Percentiles rank a stretch among this genome's conserved stretches.
Evolutionary conservation across 1,140 invertebrate species (phyloP).

Genomic region (Lepidurus apus): DNA sequence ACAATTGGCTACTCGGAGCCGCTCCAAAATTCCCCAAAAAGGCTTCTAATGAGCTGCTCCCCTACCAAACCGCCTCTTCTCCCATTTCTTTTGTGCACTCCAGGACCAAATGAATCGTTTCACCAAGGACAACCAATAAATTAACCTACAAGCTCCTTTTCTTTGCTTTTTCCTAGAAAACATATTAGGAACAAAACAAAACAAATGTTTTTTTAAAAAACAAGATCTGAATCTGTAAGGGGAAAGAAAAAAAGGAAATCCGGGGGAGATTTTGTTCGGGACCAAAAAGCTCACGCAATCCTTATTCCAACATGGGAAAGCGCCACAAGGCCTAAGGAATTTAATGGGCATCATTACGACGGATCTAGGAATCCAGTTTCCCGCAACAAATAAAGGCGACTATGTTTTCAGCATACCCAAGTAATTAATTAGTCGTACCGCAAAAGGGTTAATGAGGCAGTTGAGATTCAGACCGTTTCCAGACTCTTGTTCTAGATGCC

Average conservation of each 20-base stretch:
- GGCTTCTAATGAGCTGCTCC: background rate
- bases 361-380: slow-evolving; percentile 7
- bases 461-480: slow-evolving; percentile 10
- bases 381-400: background rate
- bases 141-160: no score
- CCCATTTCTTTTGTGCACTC: no score
- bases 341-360: background rate
- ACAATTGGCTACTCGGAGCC: background rate
- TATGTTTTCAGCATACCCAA: background rate
- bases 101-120: no score
- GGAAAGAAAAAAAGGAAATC: no score
- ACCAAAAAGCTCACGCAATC: no score
- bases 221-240: no score
- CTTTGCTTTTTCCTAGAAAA: no score
- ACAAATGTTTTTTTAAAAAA: no score
- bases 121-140: no score
- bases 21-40: background rate
- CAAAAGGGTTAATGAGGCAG: slow-evolving; percentile 1
- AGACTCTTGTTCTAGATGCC: background rate
- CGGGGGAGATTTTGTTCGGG: no score
- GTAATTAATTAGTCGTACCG: slow-evolving; percentile 2
- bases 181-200: no score
- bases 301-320: background rate
- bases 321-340: background rate
- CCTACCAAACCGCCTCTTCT: background rate